Evolutionary conservation across 1,140 invertebrate species (phyloP), one percentile per base, ranked within the genome.

Genomic region (Drosophila aff.): DNA sequence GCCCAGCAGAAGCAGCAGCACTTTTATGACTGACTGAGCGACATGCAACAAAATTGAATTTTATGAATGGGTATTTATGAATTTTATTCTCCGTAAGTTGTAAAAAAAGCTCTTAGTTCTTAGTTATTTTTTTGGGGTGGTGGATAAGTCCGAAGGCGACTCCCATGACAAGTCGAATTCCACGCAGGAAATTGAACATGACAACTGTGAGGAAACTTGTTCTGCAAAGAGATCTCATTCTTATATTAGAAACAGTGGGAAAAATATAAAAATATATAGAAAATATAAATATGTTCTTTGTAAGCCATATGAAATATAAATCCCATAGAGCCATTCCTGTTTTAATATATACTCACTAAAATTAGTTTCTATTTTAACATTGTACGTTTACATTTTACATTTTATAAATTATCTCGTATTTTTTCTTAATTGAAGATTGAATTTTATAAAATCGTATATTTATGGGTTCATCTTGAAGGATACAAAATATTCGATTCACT

Each of bases 41-140:
- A 89, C 89, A 89, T 91, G 89, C 89, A 89, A 91, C 89, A 91
- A 91, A 91, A 91, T 91, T 91, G 84, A 91, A 85, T 91, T 91
- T 91, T 91, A 91, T 91, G 83, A 87, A 81, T 84, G 76, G 74
- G 77, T 91, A 91, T 91, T 87, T 87, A 83, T 86, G 83, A 91
- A 91, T 91, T 91, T 91, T 91, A 86, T 78, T 79, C 74, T 63
- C 62, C 68, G 47, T 28, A 64, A 78, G 79, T 78, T 82, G 67
- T 64, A 60, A 76, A 77, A 55, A 67, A 82, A 73, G 76, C 76
- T 81, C 69, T 77, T 77, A 77, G 75, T 77, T 77, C 63, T 68
- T 53, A 55, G 52, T 55, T 59, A 74, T 36, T 38, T 71, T 28
- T 41, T 50, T 28, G 33, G 68, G 77, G 77, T 75, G 69, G 47